Base-by-base conservation (phyloP, 2,888 invertebrate genomes). In the Hesperia comma region DNA sequence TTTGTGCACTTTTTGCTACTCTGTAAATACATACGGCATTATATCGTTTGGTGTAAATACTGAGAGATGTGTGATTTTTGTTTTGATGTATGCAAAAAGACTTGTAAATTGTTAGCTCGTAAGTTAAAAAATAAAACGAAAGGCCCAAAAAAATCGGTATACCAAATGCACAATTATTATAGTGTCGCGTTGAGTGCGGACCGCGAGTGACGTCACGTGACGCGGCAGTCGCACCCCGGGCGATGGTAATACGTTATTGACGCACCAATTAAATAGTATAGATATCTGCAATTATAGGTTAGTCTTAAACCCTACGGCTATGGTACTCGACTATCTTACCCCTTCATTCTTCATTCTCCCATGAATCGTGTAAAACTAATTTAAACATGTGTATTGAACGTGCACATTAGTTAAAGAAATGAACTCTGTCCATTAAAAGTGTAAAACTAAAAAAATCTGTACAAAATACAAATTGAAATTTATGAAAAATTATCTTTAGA, bases 1-100 rank as follows among this genome's bases (percentile, higher is more conserved):
- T 87, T 90, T 90, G 90, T 86, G 92, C 92, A 92, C 92, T 91
- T 85, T 90, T 91, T 90, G 91, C 91, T 91, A 84, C 85, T 85
- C 81, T 90, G 88, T 90, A 90, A 83, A 90, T 90, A 89, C 78
- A 83, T 63, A 62, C 19, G 54, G 62, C 62, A 55, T 83, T 78
- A 80, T 79, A 80, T 81, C 81, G 80, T 78, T 77, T 78, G 74
- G 77, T 82, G 80, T 83, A 81, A 76, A 84, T 86, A 89, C 78
- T 78, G 81, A 80, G 84, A 79, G 88, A 87, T 85, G 85, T 82
- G 86, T 79, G 71, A 74, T 76, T 81, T 81, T 77, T 74, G 78
- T 83, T 85, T 81, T 77, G 74, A 75, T 72, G 76, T 73, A 72
- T 75, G 72, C 71, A 70, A 70, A 70, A 70, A 70, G 70, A 74